A percentile compares a stretch with the other conserved stretches of the same genome.
Conservation (phyloP, 2,888 invertebrate genomes). For the Hydriomena furcata region DNA sequence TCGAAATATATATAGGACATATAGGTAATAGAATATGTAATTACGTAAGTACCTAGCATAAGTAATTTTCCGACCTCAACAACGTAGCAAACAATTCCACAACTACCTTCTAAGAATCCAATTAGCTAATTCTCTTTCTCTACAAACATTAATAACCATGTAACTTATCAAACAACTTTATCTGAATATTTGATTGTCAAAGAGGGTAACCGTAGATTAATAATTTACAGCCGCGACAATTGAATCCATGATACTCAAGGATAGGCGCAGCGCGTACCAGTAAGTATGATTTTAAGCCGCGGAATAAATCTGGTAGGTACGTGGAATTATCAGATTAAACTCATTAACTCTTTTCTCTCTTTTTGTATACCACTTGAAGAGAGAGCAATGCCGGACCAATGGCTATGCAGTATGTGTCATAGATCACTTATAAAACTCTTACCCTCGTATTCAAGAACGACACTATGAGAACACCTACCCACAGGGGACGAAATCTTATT, state of each 20-base stretch:
- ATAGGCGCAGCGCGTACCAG: neutral
- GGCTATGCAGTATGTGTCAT: no score
- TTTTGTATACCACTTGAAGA: no score
- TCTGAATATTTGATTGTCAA: slow-evolving; percentile 71
- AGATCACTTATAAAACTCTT: no score
- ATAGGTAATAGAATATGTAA: no score
- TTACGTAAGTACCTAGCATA: no score
- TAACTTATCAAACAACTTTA: slow-evolving; percentile 43
- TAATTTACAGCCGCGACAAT: slow-evolving; percentile 72
- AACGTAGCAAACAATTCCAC: neutral
- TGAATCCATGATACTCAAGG: slow-evolving; percentile 64
- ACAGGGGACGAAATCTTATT: no score
- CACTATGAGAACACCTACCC: no score
- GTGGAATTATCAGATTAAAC: no score
- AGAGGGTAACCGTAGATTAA: slow-evolving; percentile 66
- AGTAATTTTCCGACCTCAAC: neutral
- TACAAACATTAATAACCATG: slow-evolving; percentile 21
- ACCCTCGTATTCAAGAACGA: no score
- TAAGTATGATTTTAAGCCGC: slow-evolving; percentile 3
- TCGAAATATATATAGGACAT: no score
- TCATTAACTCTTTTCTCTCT: no score
- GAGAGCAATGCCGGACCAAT: no score
- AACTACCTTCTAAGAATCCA: slow-evolving; percentile 12
- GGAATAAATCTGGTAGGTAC: neutral
- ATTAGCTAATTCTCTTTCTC: slow-evolving; percentile 24